Evolutionary conservation across 2,888 invertebrate species (phyloP), one percentile per base, ranked within the genome.

Genomic region (Limnephilus rhombicus): DNA sequence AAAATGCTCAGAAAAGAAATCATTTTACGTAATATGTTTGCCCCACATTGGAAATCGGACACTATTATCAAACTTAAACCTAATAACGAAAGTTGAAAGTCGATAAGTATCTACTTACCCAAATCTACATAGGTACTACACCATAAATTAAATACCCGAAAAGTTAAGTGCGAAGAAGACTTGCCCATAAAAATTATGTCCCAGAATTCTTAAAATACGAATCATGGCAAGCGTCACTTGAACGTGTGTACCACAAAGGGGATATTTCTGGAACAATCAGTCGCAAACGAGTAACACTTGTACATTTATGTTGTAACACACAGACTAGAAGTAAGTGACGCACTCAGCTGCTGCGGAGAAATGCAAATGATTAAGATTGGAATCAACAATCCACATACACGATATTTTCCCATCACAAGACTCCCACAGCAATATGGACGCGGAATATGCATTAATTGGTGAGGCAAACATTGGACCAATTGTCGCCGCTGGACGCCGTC

Each of bases 381-480:
- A 41, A 86, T 86, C 85, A 85, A 85, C 85, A 85, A 85, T 85
- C 85, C 45, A 45, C 45, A 45, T 49, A 86, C 85, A 86, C 85
- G 85, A 86, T 86, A 86, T 86, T 49, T 86, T 86, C 85, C 37
- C 85, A 86, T 86, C 85, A 86, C 85, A 86, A 86, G 85, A 45
- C 88, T 88, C 88, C 88, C 88, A 88, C 88, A 88, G 34, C 37
- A 88, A 88, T 88, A 88, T 80, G 88, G 68, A n/a, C 85, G n/a
- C 85, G 85, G 85, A 86, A 45, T 86, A 86, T 90, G 90, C 85
- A 83, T 49, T 85, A 90, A 90, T 90, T 90, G 90, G 53, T 83
- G 34, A 53, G 85, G 53, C 80, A 90, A 90, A 90, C 90, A 83
- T 41, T 82, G 85, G 85, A 45, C 85, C 85, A 86, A 86, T 86